A percentile compares a stretch with the other conserved stretches of the same genome.
Conservation (phyloP, 2,113 vertebrate genomes). For the Leptodactylus fuscus region DNA sequence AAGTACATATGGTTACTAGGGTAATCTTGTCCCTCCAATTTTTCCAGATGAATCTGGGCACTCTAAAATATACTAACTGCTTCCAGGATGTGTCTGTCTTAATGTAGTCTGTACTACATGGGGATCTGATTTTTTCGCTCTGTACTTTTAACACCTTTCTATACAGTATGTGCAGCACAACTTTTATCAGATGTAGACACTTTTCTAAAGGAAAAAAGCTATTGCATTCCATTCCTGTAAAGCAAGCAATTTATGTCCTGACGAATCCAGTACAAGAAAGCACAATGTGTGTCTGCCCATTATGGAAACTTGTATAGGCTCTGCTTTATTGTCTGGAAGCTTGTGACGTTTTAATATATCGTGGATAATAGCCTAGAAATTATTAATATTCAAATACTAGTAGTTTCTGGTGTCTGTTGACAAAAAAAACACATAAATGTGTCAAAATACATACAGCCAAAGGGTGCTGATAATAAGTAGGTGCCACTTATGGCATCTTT, state of each 20-base stretch:
- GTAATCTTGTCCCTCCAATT: constrained; percentile 77
- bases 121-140: neutral
- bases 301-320: neutral
- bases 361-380: neutral
- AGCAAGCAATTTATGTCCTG: neutral
- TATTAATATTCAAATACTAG: neutral
- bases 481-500: neutral
- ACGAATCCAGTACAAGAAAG: neutral
- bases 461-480: constrained; percentile 6
- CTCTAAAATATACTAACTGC: constrained; percentile 70
- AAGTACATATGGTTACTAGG: constrained; percentile 80
- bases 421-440: neutral
- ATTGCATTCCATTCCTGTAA: constrained; percentile 14
- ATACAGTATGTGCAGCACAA: constrained; percentile 34
- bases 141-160: constrained; percentile 9
- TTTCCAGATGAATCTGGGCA: constrained; percentile 66
- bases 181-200: neutral
- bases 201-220: constrained; percentile 3
- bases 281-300: neutral
- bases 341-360: neutral
- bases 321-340: neutral
- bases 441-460: neutral
- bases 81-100: constrained; percentile 5
- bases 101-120: neutral
- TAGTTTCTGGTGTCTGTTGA: neutral